Conservation (phyloP, 2,888 invertebrate genomes). For the Palloptera scutellata region DNA sequence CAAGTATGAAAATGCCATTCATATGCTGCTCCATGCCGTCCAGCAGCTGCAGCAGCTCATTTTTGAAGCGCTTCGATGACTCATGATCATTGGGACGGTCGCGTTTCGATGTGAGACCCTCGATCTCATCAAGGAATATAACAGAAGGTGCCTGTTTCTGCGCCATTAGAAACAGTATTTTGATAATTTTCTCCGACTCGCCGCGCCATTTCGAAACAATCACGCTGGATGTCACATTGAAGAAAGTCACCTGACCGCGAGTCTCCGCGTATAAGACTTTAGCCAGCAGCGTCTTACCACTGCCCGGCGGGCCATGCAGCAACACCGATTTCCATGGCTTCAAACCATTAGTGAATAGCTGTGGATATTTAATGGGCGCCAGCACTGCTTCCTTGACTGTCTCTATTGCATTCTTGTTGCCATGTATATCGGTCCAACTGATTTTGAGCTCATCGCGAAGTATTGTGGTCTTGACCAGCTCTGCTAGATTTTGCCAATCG, state of each 20-base stretch:
- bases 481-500: conserved; percentile 58
- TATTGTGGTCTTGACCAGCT: conserved; percentile 64
- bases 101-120: conserved; percentile 78
- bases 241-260: conserved; percentile 75
- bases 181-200: conserved; percentile 91
- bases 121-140: conserved; percentile 93
- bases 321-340: conserved; percentile 86
- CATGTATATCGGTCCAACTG: conserved; percentile 83
- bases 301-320: conserved; percentile 70
- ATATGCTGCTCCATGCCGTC: conserved; percentile 77
- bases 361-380: conserved; percentile 79
- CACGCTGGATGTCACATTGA: conserved; percentile 88
- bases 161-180: conserved; percentile 88
- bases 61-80: conserved; percentile 85
- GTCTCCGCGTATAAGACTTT: conserved; percentile 87
- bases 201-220: conserved; percentile 96
- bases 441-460: conserved; percentile 69
- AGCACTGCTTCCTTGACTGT: conserved; percentile 86
- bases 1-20: conserved; percentile 76
- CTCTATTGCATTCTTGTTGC: conserved; percentile 77
- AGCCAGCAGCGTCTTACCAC: conserved; percentile 90
- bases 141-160: conserved; percentile 85
- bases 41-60: conserved; percentile 86
- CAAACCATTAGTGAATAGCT: conserved; percentile 72
- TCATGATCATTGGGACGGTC: conserved; percentile 79